These are phyloP conservation scores for Porites australiensis DNA, from an alignment of 64 coral and sea anemone genomes.

Conservation along the genomic window DNA sequence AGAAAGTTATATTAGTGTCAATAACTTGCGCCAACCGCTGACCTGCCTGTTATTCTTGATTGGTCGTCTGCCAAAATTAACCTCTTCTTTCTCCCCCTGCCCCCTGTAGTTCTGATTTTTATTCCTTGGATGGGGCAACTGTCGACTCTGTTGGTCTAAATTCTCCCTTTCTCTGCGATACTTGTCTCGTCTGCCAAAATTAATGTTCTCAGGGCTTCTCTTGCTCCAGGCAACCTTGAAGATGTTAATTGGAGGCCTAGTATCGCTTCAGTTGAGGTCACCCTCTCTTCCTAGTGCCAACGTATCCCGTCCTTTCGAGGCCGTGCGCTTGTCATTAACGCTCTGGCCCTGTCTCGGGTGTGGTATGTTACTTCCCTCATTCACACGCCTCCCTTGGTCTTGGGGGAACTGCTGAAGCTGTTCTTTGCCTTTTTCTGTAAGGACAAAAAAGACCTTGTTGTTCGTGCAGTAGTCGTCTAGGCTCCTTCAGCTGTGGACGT, in stretches of 20 bases:
- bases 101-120: no score
- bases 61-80: neutral
- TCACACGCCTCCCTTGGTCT: conserved; percentile 2
- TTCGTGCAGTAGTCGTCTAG: neutral
- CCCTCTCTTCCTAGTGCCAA: neutral
- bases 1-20: no score
- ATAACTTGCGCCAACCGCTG: no score
- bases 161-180: no score
- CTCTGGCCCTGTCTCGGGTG: conserved; percentile 16
- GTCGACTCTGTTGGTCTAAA: no score
- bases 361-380: conserved; percentile 4
- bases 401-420: neutral
- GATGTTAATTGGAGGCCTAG: neutral
- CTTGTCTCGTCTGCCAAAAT: no score
- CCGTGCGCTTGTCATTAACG: conserved; percentile 28
- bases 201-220: conserved; percentile 13
- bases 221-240: neutral
- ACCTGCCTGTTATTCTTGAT: neutral
- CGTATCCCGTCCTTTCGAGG: neutral
- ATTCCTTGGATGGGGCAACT: no score
- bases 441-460: neutral
- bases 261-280: neutral
- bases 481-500: neutral
- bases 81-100: no score
- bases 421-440: conserved; percentile 31